Evolutionary conservation across 2,797 vertebrate species (phyloP).

Genomic region (Jordanella pulchra): DNA sequence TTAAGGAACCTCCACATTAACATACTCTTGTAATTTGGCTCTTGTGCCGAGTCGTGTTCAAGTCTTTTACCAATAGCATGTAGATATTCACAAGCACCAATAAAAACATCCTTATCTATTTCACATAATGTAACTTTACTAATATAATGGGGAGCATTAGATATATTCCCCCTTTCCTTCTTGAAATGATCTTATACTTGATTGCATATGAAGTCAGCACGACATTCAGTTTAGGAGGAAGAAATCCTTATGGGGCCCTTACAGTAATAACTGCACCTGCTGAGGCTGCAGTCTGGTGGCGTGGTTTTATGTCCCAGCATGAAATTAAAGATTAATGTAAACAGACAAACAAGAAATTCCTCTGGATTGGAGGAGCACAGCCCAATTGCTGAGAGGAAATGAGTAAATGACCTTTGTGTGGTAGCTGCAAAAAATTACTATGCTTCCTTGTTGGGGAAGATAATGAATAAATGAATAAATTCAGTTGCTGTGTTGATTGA

Average conservation of each 20-base stretch:
- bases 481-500: conserved; percentile 14
- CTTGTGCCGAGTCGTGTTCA: neutral
- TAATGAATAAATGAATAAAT: conserved; percentile 31
- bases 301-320: conserved; percentile 14
- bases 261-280: conserved; percentile 33
- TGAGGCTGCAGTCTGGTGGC: conserved; percentile 18
- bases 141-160: conserved; percentile 29
- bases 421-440: conserved; percentile 15
- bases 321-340: conserved; percentile 43
- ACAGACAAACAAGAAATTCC: conserved; percentile 25
- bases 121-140: conserved; percentile 30
- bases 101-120: conserved; percentile 30
- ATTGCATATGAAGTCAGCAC: conserved; percentile 11
- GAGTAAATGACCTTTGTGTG: conserved; percentile 38
- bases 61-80: conserved; percentile 10
- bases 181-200: conserved; percentile 25
- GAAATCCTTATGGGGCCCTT: conserved; percentile 11
- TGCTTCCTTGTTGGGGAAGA: conserved; percentile 18
- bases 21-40: conserved; percentile 4
- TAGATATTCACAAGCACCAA: conserved; percentile 16
- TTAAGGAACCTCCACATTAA: conserved; percentile 42
- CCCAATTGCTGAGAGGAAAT: conserved; percentile 14
- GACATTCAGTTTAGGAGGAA: conserved; percentile 10
- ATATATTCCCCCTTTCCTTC: conserved; percentile 20
- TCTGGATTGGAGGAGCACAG: conserved; percentile 3